phyloP scores from a whole-genome alignment of 2,888 invertebrate genomes.

The Julus scandinavius region DNA sequence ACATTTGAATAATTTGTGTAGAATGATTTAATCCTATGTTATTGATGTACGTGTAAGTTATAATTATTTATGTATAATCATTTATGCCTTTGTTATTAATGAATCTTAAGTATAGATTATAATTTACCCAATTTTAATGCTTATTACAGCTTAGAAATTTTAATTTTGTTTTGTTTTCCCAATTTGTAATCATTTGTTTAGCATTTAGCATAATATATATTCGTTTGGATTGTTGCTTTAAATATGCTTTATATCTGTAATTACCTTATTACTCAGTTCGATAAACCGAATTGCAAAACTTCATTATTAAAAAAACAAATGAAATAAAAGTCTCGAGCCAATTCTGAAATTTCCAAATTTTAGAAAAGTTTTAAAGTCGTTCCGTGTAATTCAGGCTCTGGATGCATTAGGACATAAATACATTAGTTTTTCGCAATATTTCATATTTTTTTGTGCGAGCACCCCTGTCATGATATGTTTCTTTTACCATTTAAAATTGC shows the following conservation, averaged over 20 bases:
- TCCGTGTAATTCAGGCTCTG: too few species aligned
- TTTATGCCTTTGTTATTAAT: background rate
- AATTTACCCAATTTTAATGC: background rate
- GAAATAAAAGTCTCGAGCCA: too few species aligned
- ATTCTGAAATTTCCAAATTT: too few species aligned
- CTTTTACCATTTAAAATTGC: too few species aligned
- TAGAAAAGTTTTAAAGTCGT: too few species aligned
- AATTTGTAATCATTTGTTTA: conserved; percentile 14
- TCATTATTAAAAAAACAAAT: conserved; percentile 24
- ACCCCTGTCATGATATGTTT: too few species aligned
- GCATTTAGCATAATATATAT: conserved; percentile 23
- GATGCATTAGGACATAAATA: too few species aligned
- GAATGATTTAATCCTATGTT: background rate
- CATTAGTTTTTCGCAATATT: too few species aligned
- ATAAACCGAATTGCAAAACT: background rate
- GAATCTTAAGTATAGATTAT: conserved; percentile 12
- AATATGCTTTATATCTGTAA: too few species aligned
- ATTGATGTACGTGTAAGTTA: conserved; percentile 3
- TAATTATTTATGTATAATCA: background rate
- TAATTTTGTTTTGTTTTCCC: conserved; percentile 33
- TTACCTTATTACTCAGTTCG: background rate
- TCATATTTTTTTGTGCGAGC: too few species aligned
- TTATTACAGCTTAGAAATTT: conserved; percentile 26
- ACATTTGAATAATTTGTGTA: background rate
- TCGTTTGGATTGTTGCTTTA: conserved; percentile 16